phyloP scores from a whole-genome alignment of 2,888 invertebrate genomes.

The Hypomecis atomaria region DNA sequence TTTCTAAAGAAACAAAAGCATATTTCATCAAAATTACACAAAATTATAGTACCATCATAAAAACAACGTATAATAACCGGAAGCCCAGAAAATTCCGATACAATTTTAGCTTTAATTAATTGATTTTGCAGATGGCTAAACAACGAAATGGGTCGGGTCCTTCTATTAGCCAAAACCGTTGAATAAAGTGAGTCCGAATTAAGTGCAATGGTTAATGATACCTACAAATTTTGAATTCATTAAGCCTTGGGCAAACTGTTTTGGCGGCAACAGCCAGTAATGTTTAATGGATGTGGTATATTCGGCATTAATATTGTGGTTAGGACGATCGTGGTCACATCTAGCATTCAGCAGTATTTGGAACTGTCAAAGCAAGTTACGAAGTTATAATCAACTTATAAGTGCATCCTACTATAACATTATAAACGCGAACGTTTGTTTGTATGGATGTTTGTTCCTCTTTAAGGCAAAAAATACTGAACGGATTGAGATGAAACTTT shows the following conservation, averaged over 20 bases:
- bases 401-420: neutral
- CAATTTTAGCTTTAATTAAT: conserved; percentile 29
- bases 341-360: conserved; percentile 44
- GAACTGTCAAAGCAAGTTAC: conserved; percentile 36
- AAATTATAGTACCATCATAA: neutral
- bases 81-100: conserved; percentile 24
- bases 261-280: conserved; percentile 53
- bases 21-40: neutral
- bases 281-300: conserved; percentile 71
- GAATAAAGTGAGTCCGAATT: conserved; percentile 63
- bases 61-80: neutral
- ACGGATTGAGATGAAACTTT: too few species aligned
- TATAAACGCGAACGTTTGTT: too few species aligned
- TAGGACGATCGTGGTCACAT: conserved; percentile 63
- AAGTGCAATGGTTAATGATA: conserved; percentile 69
- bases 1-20: neutral
- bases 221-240: conserved; percentile 73
- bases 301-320: conserved; percentile 72
- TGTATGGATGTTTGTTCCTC: too few species aligned
- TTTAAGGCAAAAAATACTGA: too few species aligned
- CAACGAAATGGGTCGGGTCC: conserved; percentile 28
- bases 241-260: conserved; percentile 68
- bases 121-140: conserved; percentile 34
- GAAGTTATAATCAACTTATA: neutral
- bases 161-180: conserved; percentile 38